These are phyloP conservation scores for Pseudomyrmex sp. DNA, from an alignment of 1,140 invertebrate species.

Conservation along the genomic window DNA sequence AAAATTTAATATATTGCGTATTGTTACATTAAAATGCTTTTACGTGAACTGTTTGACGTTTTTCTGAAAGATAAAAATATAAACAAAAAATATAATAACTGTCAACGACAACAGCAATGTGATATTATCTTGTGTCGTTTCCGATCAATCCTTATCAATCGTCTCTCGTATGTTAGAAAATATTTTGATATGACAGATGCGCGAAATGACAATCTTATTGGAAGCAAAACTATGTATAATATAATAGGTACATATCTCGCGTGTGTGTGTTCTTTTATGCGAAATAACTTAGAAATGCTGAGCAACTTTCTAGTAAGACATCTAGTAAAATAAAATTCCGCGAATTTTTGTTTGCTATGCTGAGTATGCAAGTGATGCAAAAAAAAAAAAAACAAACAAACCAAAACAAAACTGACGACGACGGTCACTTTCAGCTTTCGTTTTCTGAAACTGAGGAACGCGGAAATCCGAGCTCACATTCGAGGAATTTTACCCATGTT, in stretches of 20 bases:
- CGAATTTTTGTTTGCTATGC: background rate
- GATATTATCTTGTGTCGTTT: too few species aligned
- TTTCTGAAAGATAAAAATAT: too few species aligned
- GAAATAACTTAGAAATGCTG: background rate
- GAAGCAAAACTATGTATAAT: background rate
- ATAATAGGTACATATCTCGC: background rate
- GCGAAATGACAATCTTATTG: background rate
- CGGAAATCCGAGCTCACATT: constrained; percentile 25
- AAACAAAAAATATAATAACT: too few species aligned
- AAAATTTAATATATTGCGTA: background rate
- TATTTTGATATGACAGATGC: too few species aligned
- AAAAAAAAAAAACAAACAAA: too few species aligned
- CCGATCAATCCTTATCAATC: too few species aligned
- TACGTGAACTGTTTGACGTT: too few species aligned
- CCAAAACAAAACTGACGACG: background rate
- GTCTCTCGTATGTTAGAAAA: too few species aligned
- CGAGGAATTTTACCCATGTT: constrained; percentile 27
- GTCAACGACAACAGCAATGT: too few species aligned
- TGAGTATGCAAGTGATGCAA: background rate
- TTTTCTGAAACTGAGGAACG: constrained; percentile 27
- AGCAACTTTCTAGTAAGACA: constrained; percentile 5
- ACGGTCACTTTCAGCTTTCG: background rate
- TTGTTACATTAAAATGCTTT: background rate
- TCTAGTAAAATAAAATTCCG: background rate
- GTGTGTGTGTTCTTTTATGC: background rate